A percentile compares a stretch with the other conserved stretches of the same genome.
Conservation (phyloP, 1,140 invertebrate species). For the Eumeta japonica region DNA sequence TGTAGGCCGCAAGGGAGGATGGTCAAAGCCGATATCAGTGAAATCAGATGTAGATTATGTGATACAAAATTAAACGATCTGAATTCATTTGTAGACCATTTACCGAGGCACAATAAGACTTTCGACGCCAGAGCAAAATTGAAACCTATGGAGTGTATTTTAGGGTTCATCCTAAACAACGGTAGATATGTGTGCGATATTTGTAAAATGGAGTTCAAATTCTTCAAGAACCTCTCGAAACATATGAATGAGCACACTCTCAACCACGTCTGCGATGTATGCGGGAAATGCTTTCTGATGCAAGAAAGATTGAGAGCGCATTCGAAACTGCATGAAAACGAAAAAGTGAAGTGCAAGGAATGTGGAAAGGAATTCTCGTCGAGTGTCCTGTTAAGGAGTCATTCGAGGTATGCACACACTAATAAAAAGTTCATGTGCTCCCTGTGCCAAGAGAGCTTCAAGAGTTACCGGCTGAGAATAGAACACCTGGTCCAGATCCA, state of each 20-base stretch:
- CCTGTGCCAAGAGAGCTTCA: constrained; percentile 9
- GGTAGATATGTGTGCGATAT: constrained; percentile 9
- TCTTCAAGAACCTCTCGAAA: constrained; percentile 10
- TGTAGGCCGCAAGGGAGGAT: too few species aligned
- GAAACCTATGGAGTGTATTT: constrained; percentile 6
- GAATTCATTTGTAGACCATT: too few species aligned
- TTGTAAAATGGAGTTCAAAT: constrained; percentile 8
- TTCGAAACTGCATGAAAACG: constrained; percentile 5
- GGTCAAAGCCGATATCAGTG: too few species aligned
- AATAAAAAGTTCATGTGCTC: constrained; percentile 8
- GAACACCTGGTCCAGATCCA: constrained; percentile 8
- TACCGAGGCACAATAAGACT: constrained; percentile 7
- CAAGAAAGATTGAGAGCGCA: constrained; percentile 9
- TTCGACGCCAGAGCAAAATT: constrained; percentile 1
- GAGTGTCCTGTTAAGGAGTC: too few species aligned
- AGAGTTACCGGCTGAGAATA: constrained; percentile 7
- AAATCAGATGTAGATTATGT: too few species aligned
- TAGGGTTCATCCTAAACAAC: constrained; percentile 8
- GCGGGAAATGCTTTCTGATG: constrained; percentile 9
- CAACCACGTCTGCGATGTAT: constrained; percentile 9
- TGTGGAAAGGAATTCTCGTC: constrained; percentile 9
- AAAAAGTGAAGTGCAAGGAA: constrained; percentile 6
- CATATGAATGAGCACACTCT: constrained; percentile 13
- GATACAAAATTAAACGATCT: too few species aligned
- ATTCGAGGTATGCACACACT: constrained; percentile 7